A percentile compares a stretch with the other conserved stretches of the same genome.
Evolutionary conservation across 2,797 vertebrate genomes (phyloP).

Genomic region (Sebastolobus altivelis): DNA sequence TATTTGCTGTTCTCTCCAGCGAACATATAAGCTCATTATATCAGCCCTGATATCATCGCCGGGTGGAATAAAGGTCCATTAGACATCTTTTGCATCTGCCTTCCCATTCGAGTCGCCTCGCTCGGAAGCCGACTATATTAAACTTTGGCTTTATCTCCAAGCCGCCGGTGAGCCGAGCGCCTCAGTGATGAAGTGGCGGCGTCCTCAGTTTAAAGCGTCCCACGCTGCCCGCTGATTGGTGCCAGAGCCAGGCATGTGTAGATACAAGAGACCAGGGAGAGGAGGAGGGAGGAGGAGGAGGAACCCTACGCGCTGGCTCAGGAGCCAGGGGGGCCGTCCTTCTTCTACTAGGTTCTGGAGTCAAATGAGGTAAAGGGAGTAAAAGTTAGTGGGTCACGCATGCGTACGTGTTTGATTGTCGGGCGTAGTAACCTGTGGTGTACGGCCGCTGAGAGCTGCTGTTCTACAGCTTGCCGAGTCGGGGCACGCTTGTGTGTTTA

Average conservation of each 20-base stretch:
- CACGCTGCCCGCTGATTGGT: constrained; percentile 86
- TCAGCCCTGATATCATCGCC: background rate
- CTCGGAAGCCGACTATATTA: background rate
- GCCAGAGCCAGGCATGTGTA: constrained; percentile 79
- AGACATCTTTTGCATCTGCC: background rate
- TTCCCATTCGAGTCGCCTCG: background rate
- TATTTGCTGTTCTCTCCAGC: background rate
- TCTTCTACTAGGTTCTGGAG: constrained; percentile 80
- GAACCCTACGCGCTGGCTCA: constrained; percentile 60
- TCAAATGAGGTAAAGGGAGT: constrained; percentile 87
- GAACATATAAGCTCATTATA: constrained; percentile 18
- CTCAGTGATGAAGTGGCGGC: constrained; percentile 53
- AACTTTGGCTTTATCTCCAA: constrained; percentile 45
- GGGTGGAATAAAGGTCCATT: constrained; percentile 11
- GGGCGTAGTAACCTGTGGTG: constrained; percentile 76
- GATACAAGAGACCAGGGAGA: constrained; percentile 69
- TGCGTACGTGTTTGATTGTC: constrained; percentile 71
- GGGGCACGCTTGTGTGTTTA: constrained; percentile 59
- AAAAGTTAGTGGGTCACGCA: constrained; percentile 86
- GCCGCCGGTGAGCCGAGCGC: constrained; percentile 29
- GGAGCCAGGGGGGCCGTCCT: constrained; percentile 73
- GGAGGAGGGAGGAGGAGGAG: constrained; percentile 67
- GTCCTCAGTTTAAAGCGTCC: constrained; percentile 84
- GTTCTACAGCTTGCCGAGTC: constrained; percentile 44
- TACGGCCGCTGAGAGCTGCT: constrained; percentile 51